These are phyloP conservation scores for Mustelus asterias DNA, from an alignment of 2,113 vertebrate species.

Conservation along the genomic window DNA sequence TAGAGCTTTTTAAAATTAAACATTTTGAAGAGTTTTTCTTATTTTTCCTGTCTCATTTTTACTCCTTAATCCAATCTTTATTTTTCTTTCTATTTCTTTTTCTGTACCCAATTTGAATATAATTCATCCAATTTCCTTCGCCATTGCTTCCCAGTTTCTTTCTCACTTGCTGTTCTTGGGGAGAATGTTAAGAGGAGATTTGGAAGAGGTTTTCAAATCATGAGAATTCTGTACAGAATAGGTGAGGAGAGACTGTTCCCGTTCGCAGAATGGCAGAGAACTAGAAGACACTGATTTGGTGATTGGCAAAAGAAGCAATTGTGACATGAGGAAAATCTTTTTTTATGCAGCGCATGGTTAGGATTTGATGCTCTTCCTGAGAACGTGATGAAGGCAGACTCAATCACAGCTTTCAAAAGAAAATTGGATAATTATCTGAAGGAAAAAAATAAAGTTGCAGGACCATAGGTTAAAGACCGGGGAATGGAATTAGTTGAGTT, in stretches of 20 bases:
- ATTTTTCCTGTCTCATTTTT: not conserved
- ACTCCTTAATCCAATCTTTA: not conserved
- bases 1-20: not conserved
- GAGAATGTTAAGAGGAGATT: not conserved
- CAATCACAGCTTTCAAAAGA: not conserved
- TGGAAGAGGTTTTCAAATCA: not conserved
- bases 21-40: not conserved
- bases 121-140: not conserved
- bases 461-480: not conserved
- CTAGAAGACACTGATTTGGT: not conserved
- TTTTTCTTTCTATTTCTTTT: not conserved
- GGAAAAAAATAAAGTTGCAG: not conserved
- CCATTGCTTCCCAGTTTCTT: not conserved
- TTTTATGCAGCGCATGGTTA: not conserved
- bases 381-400: not conserved
- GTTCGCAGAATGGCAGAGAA: not conserved
- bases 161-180: not conserved
- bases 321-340: not conserved
- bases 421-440: not conserved
- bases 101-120: not conserved
- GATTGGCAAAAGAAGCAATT: not conserved
- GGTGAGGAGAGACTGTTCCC: not conserved
- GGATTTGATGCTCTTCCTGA: not conserved
- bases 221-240: not conserved
- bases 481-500: not conserved